phyloP scores from a whole-genome alignment of 1,140 invertebrate species.

The Ericerus pela region DNA sequence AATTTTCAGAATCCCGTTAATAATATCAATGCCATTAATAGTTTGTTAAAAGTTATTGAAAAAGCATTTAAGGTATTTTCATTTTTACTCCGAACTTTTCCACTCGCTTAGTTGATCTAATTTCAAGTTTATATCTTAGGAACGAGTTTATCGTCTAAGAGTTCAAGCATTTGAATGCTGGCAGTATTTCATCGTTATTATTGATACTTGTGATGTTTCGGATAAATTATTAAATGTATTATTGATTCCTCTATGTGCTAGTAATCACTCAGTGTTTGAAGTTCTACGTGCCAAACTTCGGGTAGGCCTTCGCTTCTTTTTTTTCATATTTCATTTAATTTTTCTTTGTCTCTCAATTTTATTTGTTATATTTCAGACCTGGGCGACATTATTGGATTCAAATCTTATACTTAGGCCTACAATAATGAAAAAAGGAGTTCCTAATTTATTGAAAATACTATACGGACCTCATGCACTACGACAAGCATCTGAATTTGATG shows the following conservation, averaged over 20 bases:
- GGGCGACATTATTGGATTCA: neutral
- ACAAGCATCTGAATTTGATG: neutral
- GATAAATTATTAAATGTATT: neutral
- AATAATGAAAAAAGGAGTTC: neutral
- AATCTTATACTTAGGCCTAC: neutral
- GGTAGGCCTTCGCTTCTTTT: neutral
- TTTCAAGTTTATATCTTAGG: neutral
- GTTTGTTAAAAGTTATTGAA: neutral
- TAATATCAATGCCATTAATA: neutral
- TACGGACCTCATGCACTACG: neutral
- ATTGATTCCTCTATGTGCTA: neutral
- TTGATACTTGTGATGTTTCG: neutral
- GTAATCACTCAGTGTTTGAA: neutral
- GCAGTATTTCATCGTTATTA: neutral
- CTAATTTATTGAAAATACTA: neutral
- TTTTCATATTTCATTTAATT: neutral
- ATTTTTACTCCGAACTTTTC: neutral
- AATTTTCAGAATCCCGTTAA: too few species aligned
- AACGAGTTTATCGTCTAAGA: neutral
- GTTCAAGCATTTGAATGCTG: constrained; percentile 2
- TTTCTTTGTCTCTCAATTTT: neutral
- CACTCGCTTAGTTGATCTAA: neutral
- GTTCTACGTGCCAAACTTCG: neutral
- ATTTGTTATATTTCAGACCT: neutral
- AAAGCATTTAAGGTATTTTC: neutral